phyloP scores from a whole-genome alignment of 1,140 invertebrate species.

The Ceratosolen fusciceps region DNA sequence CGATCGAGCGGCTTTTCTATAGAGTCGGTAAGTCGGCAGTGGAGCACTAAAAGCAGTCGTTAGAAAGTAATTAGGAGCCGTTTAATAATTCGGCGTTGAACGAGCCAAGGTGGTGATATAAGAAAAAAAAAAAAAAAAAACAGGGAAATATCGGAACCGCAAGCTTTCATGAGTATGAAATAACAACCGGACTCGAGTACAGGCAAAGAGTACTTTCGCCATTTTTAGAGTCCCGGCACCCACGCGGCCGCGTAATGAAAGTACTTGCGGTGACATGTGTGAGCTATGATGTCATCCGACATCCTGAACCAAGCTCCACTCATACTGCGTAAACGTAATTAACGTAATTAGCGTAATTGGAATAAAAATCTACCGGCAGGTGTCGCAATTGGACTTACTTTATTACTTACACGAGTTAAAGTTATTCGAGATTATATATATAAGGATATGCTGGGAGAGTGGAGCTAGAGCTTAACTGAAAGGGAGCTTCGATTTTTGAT shows the following conservation, averaged over 20 bases:
- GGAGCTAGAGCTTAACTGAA: neutral
- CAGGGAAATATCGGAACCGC: neutral
- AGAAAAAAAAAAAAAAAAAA: neutral
- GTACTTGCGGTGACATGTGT: constrained; percentile 2
- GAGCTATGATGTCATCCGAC: neutral
- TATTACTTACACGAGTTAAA: no score
- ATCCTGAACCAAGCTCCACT: neutral
- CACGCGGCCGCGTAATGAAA: neutral
- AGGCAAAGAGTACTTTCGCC: neutral
- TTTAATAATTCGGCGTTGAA: no score
- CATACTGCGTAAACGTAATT: constrained; percentile 7
- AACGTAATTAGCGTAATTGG: no score
- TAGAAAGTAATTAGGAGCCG: no score
- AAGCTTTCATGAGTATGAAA: neutral
- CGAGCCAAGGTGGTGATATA: neutral
- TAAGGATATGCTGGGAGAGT: neutral
- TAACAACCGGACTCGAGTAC: neutral
- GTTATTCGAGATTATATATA: no score
- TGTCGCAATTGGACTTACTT: no score
- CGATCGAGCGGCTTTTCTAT: no score
- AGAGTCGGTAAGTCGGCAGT: no score
- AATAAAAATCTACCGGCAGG: no score
- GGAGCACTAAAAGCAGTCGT: no score
- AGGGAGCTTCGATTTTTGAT: neutral
- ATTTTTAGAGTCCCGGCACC: neutral